A percentile compares a stretch with the other conserved stretches of the same genome.
phyloP scores from a whole-genome alignment of 2,113 vertebrate genomes.

The Quiscalus mexicanus region DNA sequence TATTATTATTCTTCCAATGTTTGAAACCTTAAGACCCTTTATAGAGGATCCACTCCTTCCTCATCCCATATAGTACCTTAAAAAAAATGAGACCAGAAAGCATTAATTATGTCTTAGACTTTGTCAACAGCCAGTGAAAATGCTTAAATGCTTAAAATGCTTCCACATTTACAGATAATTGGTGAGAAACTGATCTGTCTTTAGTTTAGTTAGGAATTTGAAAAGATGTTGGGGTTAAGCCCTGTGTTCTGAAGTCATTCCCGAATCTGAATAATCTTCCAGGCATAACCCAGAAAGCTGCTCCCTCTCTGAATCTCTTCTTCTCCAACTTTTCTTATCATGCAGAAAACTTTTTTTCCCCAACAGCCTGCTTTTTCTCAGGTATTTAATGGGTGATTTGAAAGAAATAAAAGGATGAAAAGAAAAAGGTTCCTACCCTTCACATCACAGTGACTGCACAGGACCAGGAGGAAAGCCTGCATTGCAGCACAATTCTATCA shows the following conservation, averaged over 20 bases:
- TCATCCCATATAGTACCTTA: neutral
- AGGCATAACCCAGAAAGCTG: slow-evolving; percentile 1
- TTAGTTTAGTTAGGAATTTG: neutral
- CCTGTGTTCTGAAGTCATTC: neutral
- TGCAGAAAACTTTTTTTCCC: neutral
- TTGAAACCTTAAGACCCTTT: neutral
- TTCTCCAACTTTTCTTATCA: slow-evolving; percentile 4
- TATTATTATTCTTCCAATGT: neutral
- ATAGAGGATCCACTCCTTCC: neutral
- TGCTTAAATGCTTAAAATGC: neutral
- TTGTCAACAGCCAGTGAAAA: neutral
- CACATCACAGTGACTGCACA: neutral
- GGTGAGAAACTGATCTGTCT: neutral
- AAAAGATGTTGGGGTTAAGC: neutral
- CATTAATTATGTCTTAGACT: neutral
- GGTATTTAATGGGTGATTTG: neutral
- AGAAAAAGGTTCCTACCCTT: neutral
- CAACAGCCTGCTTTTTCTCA: neutral
- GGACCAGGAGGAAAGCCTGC: neutral
- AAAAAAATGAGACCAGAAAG: neutral
- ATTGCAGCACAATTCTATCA: neutral
- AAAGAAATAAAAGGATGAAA: slow-evolving; percentile 3
- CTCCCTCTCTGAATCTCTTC: neutral
- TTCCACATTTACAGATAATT: neutral
- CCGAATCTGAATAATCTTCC: neutral